Evolutionary conservation across 1,140 invertebrate species (phyloP).

Genomic region (Bicyclus anynana): DNA sequence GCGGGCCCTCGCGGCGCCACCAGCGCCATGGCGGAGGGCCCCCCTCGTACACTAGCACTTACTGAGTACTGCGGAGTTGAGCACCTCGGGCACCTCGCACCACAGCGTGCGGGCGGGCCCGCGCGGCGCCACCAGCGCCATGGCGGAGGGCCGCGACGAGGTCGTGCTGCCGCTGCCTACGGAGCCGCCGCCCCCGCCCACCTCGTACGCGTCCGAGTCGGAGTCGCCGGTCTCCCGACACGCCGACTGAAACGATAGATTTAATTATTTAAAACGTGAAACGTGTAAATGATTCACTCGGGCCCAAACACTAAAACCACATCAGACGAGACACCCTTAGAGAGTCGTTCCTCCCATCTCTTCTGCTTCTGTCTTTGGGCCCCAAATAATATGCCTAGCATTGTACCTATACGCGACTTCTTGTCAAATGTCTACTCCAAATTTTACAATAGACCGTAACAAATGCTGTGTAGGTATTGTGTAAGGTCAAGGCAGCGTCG

Average conservation of each 20-base stretch:
- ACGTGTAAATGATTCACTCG: too few species aligned
- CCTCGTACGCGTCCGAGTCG: conserved; percentile 90
- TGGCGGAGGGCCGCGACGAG: conserved; percentile 77
- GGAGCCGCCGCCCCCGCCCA: conserved; percentile 46
- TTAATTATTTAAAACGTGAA: too few species aligned
- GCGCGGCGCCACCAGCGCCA: conserved; percentile 82
- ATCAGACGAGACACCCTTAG: too few species aligned
- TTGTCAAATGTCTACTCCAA: too few species aligned
- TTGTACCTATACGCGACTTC: too few species aligned
- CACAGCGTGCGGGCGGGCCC: conserved; percentile 90
- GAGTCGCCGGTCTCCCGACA: conserved; percentile 81
- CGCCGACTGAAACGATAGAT: conserved; percentile 77
- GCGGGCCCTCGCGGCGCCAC: conserved; percentile 82
- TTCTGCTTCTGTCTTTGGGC: too few species aligned
- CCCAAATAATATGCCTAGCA: too few species aligned
- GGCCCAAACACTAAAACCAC: too few species aligned
- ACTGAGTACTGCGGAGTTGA: conserved; percentile 86
- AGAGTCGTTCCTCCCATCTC: too few species aligned
- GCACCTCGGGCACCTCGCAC: conserved; percentile 96
- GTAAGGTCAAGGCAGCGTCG: conserved; percentile 13
- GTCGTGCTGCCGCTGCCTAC: conserved; percentile 25
- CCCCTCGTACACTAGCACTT: too few species aligned
- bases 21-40: conserved; percentile 82
- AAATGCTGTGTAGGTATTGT: neutral
- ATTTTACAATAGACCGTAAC: neutral